phyloP scores from a whole-genome alignment of 2,888 invertebrate species.

The Balanococcus diminutus region DNA sequence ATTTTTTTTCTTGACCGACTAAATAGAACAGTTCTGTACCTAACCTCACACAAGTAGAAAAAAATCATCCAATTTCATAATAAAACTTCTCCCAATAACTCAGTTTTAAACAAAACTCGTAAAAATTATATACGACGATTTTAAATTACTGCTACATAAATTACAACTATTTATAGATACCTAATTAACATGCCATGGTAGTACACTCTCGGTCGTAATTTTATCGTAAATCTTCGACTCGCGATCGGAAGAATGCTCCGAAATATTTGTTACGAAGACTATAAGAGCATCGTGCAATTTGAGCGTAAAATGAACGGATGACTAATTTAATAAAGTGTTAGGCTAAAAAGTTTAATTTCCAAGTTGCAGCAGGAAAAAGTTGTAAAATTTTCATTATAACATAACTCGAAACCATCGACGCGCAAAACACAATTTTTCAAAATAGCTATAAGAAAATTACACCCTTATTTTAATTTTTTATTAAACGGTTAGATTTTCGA shows the following conservation, averaged over 20 bases:
- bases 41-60: too few species aligned
- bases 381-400: constrained; percentile 11
- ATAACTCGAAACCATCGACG: background rate
- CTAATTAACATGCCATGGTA: background rate
- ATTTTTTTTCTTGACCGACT: too few species aligned
- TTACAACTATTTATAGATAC: background rate
- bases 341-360: background rate
- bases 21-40: too few species aligned
- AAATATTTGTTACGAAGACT: background rate
- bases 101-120: background rate
- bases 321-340: background rate
- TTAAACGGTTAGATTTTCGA: background rate
- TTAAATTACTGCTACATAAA: background rate
- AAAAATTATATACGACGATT: background rate
- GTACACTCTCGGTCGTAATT: background rate
- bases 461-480: background rate
- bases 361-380: background rate
- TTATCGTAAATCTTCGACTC: background rate
- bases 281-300: background rate
- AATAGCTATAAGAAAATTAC: background rate
- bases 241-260: background rate
- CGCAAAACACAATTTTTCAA: background rate
- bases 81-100: background rate
- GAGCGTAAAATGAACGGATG: background rate
- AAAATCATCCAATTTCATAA: too few species aligned